Conservation (phyloP, 2,113 vertebrate species). For the Callionymus lyra region DNA sequence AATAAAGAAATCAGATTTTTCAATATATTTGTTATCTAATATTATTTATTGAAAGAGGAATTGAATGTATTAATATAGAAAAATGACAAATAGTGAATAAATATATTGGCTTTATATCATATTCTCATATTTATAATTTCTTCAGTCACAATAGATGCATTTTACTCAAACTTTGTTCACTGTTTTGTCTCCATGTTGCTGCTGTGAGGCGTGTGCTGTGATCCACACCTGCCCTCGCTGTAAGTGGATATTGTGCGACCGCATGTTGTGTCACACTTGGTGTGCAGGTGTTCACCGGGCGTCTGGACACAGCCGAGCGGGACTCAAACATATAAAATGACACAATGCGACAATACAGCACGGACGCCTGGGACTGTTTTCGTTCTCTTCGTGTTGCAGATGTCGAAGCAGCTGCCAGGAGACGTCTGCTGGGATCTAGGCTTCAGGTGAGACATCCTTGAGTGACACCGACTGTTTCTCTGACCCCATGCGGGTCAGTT, state of each 20-base stretch:
- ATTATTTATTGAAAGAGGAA: too few species aligned
- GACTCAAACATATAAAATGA: constrained; percentile 27
- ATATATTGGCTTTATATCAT: too few species aligned
- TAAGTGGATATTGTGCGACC: constrained; percentile 20
- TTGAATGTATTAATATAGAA: too few species aligned
- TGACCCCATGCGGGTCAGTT: too few species aligned
- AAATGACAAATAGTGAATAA: too few species aligned
- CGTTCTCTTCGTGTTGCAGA: constrained; percentile 32
- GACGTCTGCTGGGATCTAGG: constrained; percentile 28
- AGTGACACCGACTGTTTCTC: too few species aligned
- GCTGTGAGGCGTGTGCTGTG: not conserved
- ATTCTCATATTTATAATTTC: too few species aligned
- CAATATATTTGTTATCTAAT: too few species aligned
- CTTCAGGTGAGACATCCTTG: constrained; percentile 4
- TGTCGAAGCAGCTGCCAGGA: constrained; percentile 41
- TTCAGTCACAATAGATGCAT: too few species aligned
- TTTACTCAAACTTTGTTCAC: too few species aligned
- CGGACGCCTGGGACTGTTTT: constrained; percentile 17
- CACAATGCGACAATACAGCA: constrained; percentile 24
- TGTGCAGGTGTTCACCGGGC: constrained; percentile 42
- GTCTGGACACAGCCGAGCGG: constrained; percentile 14
- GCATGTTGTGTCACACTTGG: constrained; percentile 6
- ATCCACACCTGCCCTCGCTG: constrained; percentile 7
- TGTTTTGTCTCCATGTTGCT: too few species aligned
- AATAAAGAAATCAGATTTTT: too few species aligned